phyloP scores from a whole-genome alignment of 2,888 invertebrate species.

The Hypercompe scribonia region DNA sequence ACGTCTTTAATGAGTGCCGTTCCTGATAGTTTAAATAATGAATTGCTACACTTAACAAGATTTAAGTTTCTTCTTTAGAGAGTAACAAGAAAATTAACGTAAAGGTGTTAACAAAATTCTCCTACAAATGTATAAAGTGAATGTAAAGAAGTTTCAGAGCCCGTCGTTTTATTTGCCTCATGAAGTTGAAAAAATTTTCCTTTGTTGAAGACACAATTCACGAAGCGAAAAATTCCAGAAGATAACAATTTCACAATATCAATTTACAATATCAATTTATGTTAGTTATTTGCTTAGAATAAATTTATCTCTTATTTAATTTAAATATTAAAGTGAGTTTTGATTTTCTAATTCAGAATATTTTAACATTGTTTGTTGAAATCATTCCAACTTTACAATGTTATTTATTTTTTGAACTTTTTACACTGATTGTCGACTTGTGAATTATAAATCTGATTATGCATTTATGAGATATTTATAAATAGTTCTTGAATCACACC shows the following conservation, averaged over 20 bases:
- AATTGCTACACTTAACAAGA: neutral
- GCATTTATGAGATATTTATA: no score
- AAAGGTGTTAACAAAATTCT: neutral
- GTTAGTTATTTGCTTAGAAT: neutral
- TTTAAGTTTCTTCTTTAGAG: neutral
- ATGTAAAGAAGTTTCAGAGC: neutral
- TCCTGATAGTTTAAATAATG: neutral
- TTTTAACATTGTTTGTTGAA: neutral
- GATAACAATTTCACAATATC: neutral
- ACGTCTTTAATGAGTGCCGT: no score
- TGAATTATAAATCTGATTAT: no score
- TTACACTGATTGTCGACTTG: no score
- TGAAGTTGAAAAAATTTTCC: neutral
- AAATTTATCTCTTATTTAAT: neutral
- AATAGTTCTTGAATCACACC: no score
- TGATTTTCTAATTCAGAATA: neutral
- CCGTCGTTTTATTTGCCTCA: neutral
- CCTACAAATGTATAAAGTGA: neutral
- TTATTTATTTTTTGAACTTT: no score
- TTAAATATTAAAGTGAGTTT: neutral
- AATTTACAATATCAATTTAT: neutral
- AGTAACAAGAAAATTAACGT: neutral
- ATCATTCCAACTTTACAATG: no score
- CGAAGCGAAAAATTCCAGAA: neutral
- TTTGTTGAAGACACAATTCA: neutral